Base-by-base conservation (phyloP, 1,140 invertebrate genomes). In the Centruroides vittatus region DNA sequence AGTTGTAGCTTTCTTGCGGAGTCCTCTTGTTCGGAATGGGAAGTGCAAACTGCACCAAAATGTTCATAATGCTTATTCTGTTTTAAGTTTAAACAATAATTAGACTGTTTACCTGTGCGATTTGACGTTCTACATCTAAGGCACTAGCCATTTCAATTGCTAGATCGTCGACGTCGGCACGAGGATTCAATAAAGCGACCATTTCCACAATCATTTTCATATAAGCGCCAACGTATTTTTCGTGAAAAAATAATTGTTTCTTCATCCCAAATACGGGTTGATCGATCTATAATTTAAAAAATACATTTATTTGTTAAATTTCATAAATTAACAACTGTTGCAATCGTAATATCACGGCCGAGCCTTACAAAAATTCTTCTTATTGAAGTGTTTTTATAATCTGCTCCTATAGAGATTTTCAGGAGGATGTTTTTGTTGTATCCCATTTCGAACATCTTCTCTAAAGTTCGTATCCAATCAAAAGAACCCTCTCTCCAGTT, bases 371-470 rank as follows among this genome's bases (percentile, higher is more conserved):
- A 6, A n/a, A 61, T 56, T 10, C 57, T 8, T 1, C 23, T 36
- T 7, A 5, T 13, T 1, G 55, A 57, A 11, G 60, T 57, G 8
- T 58, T 61, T 47, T 61, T 61, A 12, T 57, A 57, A 41, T 57
- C 60, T 9, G 36, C 8, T 12, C 47, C 49, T 6, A 57, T 13
- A n/a, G 23, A 13, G 9, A 61, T 52, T 35, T n/a, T 34, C 11
- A 61, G 47, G 4, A 61, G 34, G n/a, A 57, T 58, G 8, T 58
- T 47, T 34, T 34, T 50, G 0, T 49, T 49, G 47, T 61, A 57
- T 9, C 60, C 60, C 12, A 36, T 34, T 36, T 61, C 13, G 10
- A 13, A 47, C 23, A 57, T 13, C 3, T 52, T 8, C 3, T n/a
- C 35, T n/a, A 61, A 1, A 8, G 57, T 7, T 12, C 53, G 13